Base-by-base conservation (phyloP, 2,888 invertebrate species). In the Poecilus cupreus region DNA sequence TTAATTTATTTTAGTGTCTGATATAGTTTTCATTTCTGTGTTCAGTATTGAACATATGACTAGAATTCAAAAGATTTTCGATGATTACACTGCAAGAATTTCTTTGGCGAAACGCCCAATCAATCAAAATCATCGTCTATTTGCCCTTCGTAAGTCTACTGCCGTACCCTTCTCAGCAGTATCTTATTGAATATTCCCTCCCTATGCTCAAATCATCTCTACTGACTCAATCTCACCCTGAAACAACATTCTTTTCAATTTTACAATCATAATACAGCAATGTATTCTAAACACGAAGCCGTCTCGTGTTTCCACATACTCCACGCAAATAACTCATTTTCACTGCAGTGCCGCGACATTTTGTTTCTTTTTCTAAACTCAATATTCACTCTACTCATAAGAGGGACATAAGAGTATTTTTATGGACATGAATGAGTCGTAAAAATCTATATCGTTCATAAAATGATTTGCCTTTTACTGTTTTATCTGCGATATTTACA, bases 251-350 rank as follows among this genome's bases (percentile, higher is more conserved):
- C 64, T 32, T 60, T 68, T 68, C 64, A 68, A 68, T 68, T 68
- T 68, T 68, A 68, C 64, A 68, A 68, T 68, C 37, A 32, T 32
- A 68, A 51, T 51, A 51, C 64, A 68, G 60, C 60, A 60, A 54
- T 68, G 64, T 20, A 68, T 68, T 32, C 64, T 37, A 68, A 68
- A 37, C 64, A 68, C 64, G 64, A 68, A 68, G 16, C 20, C 18
- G 18, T 68, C 39, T 60, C 64, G 64, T 68, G 64, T 37, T 32
- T 13, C 39, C 37, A 37, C 37, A 68, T 37, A 32, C 20, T 68
- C 39, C 64, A 68, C 64, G 64, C 64, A 68, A 68, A 68, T 68
- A 68, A 68, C 64, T 68, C 64, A 68, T 68, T 68, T 68, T 68
- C 64, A 18, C 64, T 39, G 64, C 32, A 68, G 37, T 37, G 16